These are phyloP conservation scores for Cheirogaleus major DNA, from an alignment of 2,797 vertebrate genomes.

Conservation along the genomic window DNA sequence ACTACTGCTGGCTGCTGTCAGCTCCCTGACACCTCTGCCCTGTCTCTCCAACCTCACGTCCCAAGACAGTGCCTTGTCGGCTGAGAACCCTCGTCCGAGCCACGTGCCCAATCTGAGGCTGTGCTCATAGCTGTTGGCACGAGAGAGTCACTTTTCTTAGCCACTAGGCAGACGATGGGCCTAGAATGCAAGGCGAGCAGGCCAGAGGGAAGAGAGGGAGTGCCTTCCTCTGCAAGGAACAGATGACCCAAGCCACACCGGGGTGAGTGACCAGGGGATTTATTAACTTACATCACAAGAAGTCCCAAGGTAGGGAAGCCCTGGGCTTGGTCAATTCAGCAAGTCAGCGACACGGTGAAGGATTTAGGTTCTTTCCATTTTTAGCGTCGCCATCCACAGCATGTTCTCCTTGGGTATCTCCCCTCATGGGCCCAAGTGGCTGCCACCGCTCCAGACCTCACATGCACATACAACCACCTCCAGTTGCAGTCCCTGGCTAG, in stretches of 20 bases:
- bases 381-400: rapidly evolving
- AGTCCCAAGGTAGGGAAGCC: neutral
- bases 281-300: no score
- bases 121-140: neutral
- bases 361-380: no score
- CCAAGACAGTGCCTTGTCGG: neutral
- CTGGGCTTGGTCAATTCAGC: neutral
- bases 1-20: neutral
- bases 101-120: neutral
- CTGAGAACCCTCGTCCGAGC: neutral
- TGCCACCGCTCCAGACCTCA: neutral
- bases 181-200: neutral
- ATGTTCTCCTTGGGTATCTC: rapidly evolving
- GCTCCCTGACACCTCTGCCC: neutral
- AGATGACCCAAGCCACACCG: neutral
- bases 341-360: rapidly evolving
- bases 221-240: neutral
- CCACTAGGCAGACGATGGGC: neutral
- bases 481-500: neutral
- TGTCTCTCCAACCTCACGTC: neutral
- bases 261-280: neutral
- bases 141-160: neutral
- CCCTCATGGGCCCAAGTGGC: neutral
- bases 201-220: neutral
- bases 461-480: no score